Percentiles rank a stretch among this genome's conserved stretches.
Evolutionary conservation across 2,888 invertebrate genomes (phyloP).

Genomic region (Congeria kusceri): DNA sequence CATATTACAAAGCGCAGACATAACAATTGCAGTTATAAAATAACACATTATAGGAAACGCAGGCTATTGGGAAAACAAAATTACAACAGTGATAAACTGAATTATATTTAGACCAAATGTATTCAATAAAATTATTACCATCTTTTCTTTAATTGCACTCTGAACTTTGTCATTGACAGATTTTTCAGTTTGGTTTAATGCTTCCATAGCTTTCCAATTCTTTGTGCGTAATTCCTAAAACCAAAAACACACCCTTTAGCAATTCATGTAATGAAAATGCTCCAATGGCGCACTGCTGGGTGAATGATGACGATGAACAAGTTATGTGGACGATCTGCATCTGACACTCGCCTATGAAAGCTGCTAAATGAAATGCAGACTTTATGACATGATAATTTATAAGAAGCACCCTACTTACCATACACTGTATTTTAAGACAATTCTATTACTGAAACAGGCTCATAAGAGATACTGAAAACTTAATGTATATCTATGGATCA

Average conservation of each 20-base stretch:
- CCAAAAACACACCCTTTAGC: constrained; percentile 32
- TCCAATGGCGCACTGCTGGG: no score
- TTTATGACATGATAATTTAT: no score
- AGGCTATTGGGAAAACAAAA: not conserved
- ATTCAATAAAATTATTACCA: constrained; percentile 73
- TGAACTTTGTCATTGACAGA: constrained; percentile 78
- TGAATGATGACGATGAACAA: no score
- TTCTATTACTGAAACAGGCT: no score
- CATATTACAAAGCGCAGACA: not conserved
- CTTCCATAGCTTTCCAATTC: constrained; percentile 84
- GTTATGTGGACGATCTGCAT: no score
- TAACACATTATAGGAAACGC: not conserved
- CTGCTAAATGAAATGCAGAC: no score
- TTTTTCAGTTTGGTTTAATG: constrained; percentile 82
- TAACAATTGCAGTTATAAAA: not conserved
- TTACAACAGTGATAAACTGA: not conserved
- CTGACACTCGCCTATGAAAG: no score
- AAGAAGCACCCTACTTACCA: no score
- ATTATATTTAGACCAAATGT: not conserved
- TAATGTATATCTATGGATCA: no score
- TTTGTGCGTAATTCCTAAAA: constrained; percentile 82
- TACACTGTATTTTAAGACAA: no score
- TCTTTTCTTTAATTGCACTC: constrained; percentile 77
- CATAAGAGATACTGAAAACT: no score
- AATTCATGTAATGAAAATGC: no score